Percentiles rank a stretch among this genome's conserved stretches.
phyloP scores from a whole-genome alignment of 2,113 vertebrate species.

The Macrotus californicus region DNA sequence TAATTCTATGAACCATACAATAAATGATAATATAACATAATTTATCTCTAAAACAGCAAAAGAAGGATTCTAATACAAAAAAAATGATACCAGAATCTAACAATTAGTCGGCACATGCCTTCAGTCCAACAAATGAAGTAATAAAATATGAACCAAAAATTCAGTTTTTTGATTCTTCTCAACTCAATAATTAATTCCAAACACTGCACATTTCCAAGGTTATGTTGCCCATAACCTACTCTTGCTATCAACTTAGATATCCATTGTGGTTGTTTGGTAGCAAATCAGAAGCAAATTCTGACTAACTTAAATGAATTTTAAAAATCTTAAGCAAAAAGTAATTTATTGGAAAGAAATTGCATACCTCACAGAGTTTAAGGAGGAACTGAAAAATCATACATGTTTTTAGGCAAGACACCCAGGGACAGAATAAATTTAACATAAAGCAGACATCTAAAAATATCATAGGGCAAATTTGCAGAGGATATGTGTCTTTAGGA shows the following conservation, averaged over 20 bases:
- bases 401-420: not conserved
- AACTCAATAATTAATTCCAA: not conserved
- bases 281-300: not conserved
- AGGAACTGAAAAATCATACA: not conserved
- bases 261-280: not conserved
- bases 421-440: not conserved
- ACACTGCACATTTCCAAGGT: not conserved
- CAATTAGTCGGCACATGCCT: not conserved
- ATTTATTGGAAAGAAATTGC: not conserved
- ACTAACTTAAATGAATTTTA: not conserved
- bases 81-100: not conserved
- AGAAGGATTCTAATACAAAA: not conserved
- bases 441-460: not conserved
- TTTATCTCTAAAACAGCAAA: not conserved
- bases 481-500: not conserved
- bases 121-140: not conserved
- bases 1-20: not conserved
- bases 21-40: not conserved
- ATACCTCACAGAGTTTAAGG: not conserved
- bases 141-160: not conserved
- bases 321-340: not conserved
- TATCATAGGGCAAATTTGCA: not conserved
- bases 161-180: not conserved
- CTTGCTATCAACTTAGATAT: not conserved
- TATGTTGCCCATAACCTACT: not conserved